Percentiles rank a stretch among this genome's conserved stretches.
These are phyloP conservation scores for Phortica okadai DNA, from an alignment of 2,888 invertebrate species.

Conservation along the genomic window DNA sequence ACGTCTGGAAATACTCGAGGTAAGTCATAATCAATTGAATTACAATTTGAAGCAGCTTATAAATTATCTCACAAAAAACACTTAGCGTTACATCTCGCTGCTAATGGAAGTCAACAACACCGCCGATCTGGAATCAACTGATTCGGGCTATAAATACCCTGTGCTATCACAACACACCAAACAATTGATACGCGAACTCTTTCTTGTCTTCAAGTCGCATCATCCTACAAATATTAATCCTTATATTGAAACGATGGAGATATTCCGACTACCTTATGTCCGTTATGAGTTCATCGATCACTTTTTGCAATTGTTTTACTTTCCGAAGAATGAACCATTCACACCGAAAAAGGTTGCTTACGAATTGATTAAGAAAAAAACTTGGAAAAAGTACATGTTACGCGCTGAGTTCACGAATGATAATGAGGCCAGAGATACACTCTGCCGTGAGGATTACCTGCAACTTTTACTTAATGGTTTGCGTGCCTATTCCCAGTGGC, in stretches of 20 bases:
- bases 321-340: slow-evolving; percentile 55
- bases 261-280: slow-evolving; percentile 66
- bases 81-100: slow-evolving; percentile 68
- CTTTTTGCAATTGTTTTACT: slow-evolving; percentile 67
- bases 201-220: slow-evolving; percentile 64
- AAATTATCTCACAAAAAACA: neutral
- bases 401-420: slow-evolving; percentile 47
- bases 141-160: slow-evolving; percentile 66
- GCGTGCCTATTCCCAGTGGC: slow-evolving; percentile 65
- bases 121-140: slow-evolving; percentile 64
- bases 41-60: neutral
- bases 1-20: slow-evolving; percentile 67
- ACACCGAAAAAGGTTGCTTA: slow-evolving; percentile 66
- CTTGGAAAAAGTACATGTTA: slow-evolving; percentile 67
- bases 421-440: slow-evolving; percentile 40
- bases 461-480: slow-evolving; percentile 64
- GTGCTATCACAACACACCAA: slow-evolving; percentile 61
- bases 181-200: slow-evolving; percentile 64
- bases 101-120: slow-evolving; percentile 71
- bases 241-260: slow-evolving; percentile 63
- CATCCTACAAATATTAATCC: slow-evolving; percentile 58
- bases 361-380: slow-evolving; percentile 63
- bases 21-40: slow-evolving; percentile 43
- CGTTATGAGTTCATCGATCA: slow-evolving; percentile 70
- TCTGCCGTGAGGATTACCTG: slow-evolving; percentile 66